phyloP scores from a whole-genome alignment of 1,140 invertebrate species.

The Meteorus sp. region DNA sequence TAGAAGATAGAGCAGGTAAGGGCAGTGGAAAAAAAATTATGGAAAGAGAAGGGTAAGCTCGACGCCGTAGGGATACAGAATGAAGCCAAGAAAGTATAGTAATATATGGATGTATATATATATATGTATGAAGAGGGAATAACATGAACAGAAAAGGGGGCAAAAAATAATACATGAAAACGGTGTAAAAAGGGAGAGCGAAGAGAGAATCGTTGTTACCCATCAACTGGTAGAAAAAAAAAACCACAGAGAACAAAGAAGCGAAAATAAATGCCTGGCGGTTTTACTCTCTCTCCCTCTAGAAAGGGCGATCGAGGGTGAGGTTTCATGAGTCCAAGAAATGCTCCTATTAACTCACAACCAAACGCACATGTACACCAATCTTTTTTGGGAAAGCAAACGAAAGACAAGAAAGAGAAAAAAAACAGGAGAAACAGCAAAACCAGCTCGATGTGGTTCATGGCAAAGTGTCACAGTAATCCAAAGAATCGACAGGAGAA shows the following conservation, averaged over 20 bases:
- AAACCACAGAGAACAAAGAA: slow-evolving; percentile 29
- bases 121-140: slow-evolving; percentile 23
- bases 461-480: too few relatives aligned
- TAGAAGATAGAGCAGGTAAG: too few relatives aligned
- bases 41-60: slow-evolving; percentile 16
- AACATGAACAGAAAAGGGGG: slow-evolving; percentile 21
- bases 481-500: too few relatives aligned
- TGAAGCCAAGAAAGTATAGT: slow-evolving; percentile 25
- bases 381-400: background rate
- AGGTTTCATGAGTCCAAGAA: slow-evolving; percentile 13
- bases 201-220: slow-evolving; percentile 25
- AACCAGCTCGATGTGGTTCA: too few relatives aligned
- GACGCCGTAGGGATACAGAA: slow-evolving; percentile 15
- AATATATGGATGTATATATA: slow-evolving; percentile 3
- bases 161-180: slow-evolving; percentile 19
- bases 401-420: slow-evolving; percentile 1
- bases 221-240: too few relatives aligned
- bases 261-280: slow-evolving; percentile 28
- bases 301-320: slow-evolving; percentile 21
- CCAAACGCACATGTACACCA: too few relatives aligned
- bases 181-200: slow-evolving; percentile 24
- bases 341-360: background rate
- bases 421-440: background rate
- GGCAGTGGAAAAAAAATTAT: too few relatives aligned
- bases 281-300: slow-evolving; percentile 15